Percentiles rank a stretch among this genome's conserved stretches.
Evolutionary conservation across 2,113 vertebrate genomes (phyloP).

Genomic region (Pipra filicauda): DNA sequence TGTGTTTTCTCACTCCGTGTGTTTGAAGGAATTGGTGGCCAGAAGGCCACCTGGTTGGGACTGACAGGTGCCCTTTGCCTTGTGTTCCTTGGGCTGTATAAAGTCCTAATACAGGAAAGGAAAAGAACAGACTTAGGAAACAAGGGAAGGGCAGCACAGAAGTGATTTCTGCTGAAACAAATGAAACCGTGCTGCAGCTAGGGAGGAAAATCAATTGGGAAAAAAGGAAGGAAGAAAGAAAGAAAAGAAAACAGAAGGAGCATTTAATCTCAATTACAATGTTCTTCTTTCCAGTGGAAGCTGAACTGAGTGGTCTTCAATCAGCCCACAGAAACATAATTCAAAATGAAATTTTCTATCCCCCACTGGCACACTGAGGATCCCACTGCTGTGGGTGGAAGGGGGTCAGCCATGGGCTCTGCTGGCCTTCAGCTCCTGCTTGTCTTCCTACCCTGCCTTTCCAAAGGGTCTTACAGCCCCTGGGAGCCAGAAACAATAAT

Average conservation of each 20-base stretch:
- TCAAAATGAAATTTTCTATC: background rate
- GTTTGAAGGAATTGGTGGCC: background rate
- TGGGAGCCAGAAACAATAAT: background rate
- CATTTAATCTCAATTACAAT: background rate
- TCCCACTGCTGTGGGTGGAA: background rate
- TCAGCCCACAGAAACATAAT: background rate
- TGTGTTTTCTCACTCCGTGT: background rate
- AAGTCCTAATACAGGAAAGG: background rate
- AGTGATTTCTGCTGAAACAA: background rate
- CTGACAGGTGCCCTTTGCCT: background rate
- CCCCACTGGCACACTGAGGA: background rate
- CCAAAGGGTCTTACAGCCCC: background rate
- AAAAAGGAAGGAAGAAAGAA: background rate
- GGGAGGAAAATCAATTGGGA: background rate
- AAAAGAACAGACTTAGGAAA: background rate
- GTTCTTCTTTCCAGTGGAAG: background rate
- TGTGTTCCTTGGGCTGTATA: background rate
- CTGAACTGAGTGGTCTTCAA: background rate
- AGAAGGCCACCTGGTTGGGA: background rate
- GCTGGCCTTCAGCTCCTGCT: background rate
- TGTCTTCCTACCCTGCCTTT: fast-evolving
- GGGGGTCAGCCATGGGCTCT: background rate
- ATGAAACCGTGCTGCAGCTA: background rate
- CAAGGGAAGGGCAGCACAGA: background rate
- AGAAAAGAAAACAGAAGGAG: background rate